Base-by-base conservation (phyloP, 2,888 invertebrate genomes). In the Bursaphelenchus okinawaensis region DNA sequence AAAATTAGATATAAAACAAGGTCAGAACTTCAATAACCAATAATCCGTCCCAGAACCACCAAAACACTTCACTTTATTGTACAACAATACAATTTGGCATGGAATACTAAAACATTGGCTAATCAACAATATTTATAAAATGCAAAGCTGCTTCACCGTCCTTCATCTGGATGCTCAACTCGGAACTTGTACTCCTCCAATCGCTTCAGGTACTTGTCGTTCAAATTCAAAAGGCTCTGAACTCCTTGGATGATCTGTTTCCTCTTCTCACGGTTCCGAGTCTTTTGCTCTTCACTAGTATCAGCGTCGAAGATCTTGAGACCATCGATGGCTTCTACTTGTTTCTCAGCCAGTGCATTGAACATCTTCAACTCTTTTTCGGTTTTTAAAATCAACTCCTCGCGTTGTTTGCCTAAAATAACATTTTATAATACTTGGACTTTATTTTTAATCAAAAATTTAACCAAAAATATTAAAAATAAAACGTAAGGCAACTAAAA, bases 241-340 rank as follows among this genome's bases (percentile, higher is more conserved):
- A 81, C 72, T 12, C 76, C 77, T 52, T 73, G 68, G 59, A 81
- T 64, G 31, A 81, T 61, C 1, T 68, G 62, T 59, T 80, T 80
- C 24, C 80, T 68, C 57, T 76, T 74, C 63, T 80, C 80, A 20
- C 80, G 75, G 55, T 79, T 80, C 7, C 77, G 68, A 51, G 65
- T 62, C 6, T 70, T 72, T 73, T 75, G 66, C 50, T 74, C 70
- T 20, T 73, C 74, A 1, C 75, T 56, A 9, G 77, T 76, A 7
- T 63, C 51, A 0, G 76, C 77, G 7, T 58, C 57, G 55, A 64
- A 74, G 51, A 80, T 75, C 7, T 68, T 23, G 58, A 81, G 63
- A 12, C 72, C 78, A 66, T 81, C 81, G 52, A 81, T 68, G n/a
- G 70, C 52, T 55, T 75, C 75, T 52, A 81, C 66, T 65, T 81